Conservation (phyloP, 2,797 vertebrate genomes). For the Pseudochaenichthys georgianus region DNA sequence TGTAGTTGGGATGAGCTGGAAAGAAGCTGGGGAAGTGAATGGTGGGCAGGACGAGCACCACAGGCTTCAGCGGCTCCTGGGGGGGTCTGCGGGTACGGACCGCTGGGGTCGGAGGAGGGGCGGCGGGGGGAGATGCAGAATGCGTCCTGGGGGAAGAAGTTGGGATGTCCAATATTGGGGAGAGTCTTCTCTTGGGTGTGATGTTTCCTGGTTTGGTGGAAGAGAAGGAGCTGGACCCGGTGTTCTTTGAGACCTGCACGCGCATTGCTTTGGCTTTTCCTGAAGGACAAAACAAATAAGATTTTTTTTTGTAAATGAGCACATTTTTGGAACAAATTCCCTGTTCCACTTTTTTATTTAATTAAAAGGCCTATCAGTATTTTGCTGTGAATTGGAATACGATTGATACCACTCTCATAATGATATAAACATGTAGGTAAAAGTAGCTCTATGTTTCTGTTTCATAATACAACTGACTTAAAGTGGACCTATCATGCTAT, state of each 20-base stretch:
- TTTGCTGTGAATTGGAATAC: not conserved
- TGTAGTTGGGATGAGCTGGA: slow-evolving; percentile 31
- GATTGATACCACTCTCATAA: slow-evolving; percentile 3
- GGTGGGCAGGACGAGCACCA: slow-evolving; percentile 82
- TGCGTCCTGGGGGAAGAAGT: accelerated
- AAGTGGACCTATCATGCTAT: too few species aligned
- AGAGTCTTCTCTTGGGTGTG: not conserved
- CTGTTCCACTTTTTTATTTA: slow-evolving; percentile 3
- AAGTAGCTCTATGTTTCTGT: not conserved
- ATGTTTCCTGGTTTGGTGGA: slow-evolving; percentile 34
- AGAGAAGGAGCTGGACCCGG: slow-evolving; percentile 7
- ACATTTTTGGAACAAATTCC: slow-evolving; percentile 1
- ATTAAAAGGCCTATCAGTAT: not conserved
- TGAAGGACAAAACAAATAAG: slow-evolving; percentile 42
- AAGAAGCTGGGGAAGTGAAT: slow-evolving; percentile 66
- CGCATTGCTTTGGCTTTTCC: slow-evolving; percentile 54
- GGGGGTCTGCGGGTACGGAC: slow-evolving; percentile 43
- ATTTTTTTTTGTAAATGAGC: not conserved
- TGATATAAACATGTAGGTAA: not conserved
- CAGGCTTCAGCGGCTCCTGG: slow-evolving; percentile 76
- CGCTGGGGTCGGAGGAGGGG: not conserved
- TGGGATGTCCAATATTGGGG: not conserved
- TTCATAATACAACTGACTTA: not conserved
- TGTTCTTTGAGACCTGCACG: slow-evolving; percentile 30
- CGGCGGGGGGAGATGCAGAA: not conserved